phyloP scores from a whole-genome alignment of 2,888 invertebrate species.

The Thymelicus lineola region DNA sequence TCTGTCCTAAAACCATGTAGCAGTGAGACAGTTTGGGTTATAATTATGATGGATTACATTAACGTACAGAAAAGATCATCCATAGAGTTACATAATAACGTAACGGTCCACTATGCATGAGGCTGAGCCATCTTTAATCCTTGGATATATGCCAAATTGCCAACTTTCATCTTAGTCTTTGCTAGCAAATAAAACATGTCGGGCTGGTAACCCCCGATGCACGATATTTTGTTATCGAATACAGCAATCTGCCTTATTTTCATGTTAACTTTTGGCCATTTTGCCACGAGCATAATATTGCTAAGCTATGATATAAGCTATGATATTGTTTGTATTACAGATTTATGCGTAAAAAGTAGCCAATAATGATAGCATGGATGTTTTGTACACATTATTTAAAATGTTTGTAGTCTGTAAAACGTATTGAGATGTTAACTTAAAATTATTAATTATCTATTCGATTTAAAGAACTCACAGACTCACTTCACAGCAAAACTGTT shows the following conservation, averaged over 20 bases:
- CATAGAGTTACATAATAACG: not conserved
- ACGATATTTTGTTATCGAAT: slow-evolving; percentile 24
- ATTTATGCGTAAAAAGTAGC: not conserved
- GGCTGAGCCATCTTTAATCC: slow-evolving; percentile 15
- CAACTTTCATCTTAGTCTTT: slow-evolving; percentile 17
- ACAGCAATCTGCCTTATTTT: slow-evolving; percentile 17
- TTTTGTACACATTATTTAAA: not conserved
- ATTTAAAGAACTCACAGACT: too few relatives aligned
- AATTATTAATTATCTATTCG: too few relatives aligned
- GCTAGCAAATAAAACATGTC: slow-evolving; percentile 24
- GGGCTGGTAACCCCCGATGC: not conserved
- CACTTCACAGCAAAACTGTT: too few relatives aligned
- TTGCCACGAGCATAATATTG: not conserved
- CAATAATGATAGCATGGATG: not conserved
- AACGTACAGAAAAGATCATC: not conserved
- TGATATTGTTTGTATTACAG: not conserved
- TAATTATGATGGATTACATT: slow-evolving; percentile 2
- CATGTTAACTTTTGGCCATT: slow-evolving; percentile 13
- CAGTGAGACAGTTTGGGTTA: not conserved
- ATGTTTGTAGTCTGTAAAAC: not conserved
- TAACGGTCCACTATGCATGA: slow-evolving; percentile 9
- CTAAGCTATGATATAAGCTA: not conserved
- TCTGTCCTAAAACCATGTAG: not conserved
- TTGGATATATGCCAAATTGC: slow-evolving; percentile 29
- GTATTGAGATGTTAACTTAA: too few relatives aligned